These are phyloP conservation scores for Notocelia uddmanniana DNA, from an alignment of 2,888 invertebrate species.

Conservation along the genomic window DNA sequence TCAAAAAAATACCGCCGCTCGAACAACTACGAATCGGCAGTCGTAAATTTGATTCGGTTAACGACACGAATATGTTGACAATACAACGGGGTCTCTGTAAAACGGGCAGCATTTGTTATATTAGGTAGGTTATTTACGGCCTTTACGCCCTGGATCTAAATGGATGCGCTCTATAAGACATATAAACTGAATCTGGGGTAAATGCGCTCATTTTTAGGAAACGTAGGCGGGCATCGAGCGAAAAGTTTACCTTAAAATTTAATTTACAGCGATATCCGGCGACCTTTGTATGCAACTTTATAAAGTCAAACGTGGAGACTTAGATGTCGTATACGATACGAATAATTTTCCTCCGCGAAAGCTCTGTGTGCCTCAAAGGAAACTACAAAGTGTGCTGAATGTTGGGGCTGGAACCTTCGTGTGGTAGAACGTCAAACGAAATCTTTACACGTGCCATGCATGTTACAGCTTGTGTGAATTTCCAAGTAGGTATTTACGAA, in stretches of 20 bases:
- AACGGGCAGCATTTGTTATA: conserved; percentile 7
- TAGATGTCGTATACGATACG: conserved; percentile 15
- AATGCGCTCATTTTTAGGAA: conserved; percentile 12
- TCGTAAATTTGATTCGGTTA: conserved; percentile 35
- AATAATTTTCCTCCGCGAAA: conserved; percentile 20
- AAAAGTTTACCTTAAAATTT: conserved; percentile 24
- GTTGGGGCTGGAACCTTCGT: conserved; percentile 1
- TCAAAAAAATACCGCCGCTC: conserved; percentile 9
- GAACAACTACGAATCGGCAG: conserved; percentile 29
- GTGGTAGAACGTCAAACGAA: conserved; percentile 11
- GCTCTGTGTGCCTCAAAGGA: conserved; percentile 29
- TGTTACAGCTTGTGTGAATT: conserved; percentile 15
- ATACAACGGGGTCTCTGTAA: conserved; percentile 8
- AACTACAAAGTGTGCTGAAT: conserved; percentile 32
- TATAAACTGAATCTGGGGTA: too few relatives aligned
- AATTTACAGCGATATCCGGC: conserved; percentile 7
- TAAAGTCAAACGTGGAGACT: conserved; percentile 32
- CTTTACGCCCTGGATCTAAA: conserved; percentile 3
- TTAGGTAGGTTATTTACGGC: neutral
- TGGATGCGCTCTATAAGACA: too few relatives aligned
- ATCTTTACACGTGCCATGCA: conserved; percentile 29
- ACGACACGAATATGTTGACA: conserved; percentile 29
- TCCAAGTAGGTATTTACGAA: conserved; percentile 9
- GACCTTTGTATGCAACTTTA: conserved; percentile 27
- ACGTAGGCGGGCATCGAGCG: neutral